Evolutionary conservation across 2,888 invertebrate genomes (phyloP).

Genomic region (Lycaena phlaeas): DNA sequence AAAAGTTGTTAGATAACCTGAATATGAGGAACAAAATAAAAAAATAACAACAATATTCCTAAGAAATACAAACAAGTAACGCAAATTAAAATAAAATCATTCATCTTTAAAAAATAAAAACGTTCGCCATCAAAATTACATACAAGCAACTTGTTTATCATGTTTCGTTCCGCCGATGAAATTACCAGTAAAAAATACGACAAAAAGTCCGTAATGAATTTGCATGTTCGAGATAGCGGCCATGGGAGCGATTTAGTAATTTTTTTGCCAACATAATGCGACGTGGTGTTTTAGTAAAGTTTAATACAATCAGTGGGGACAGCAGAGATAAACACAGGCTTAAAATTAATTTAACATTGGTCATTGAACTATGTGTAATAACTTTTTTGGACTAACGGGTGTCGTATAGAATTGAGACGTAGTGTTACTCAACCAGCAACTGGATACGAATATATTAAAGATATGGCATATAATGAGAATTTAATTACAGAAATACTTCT

Average conservation of each 20-base stretch:
- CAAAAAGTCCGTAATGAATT: slow-evolving; percentile 15
- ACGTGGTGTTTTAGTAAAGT: slow-evolving; percentile 1
- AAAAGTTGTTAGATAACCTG: no score
- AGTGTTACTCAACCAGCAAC: no score
- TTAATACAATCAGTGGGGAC: neutral
- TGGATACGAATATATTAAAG: neutral
- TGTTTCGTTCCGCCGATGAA: slow-evolving; percentile 33
- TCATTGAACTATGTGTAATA: slow-evolving; percentile 3
- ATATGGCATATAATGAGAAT: no score
- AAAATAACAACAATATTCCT: no score
- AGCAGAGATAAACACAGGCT: neutral
- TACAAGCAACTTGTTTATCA: slow-evolving; percentile 38
- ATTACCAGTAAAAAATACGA: slow-evolving; percentile 11
- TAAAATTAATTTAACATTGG: slow-evolving; percentile 2
- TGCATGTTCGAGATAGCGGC: slow-evolving; percentile 11
- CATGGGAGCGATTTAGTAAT: slow-evolving; percentile 2
- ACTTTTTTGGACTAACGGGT: no score
- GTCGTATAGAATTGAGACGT: no score
- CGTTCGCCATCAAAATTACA: slow-evolving; percentile 31
- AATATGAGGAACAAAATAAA: neutral
- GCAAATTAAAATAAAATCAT: slow-evolving; percentile 15
- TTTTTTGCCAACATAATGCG: slow-evolving; percentile 4
- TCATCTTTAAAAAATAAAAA: slow-evolving; percentile 25
- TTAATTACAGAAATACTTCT: no score
- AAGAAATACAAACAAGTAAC: no score